Evolutionary conservation across 2,797 vertebrate species (phyloP).

Genomic region (Danionella dracula): DNA sequence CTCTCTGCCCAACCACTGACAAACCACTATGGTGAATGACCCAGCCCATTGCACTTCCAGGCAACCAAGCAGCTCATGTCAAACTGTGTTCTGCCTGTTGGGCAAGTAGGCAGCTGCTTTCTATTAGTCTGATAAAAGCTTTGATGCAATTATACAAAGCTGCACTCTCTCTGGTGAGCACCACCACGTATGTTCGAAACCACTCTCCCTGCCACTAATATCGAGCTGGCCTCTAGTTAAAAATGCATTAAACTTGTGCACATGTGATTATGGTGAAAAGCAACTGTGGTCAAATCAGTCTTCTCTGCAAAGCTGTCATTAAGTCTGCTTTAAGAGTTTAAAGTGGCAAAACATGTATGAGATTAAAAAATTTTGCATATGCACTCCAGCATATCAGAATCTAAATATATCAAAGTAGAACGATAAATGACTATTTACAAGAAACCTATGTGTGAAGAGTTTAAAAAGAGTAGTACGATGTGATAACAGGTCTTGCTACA

Average conservation of each 20-base stretch:
- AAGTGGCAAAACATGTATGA: constrained; percentile 15
- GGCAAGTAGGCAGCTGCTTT: constrained; percentile 59
- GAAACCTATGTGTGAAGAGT: background rate
- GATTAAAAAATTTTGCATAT: constrained; percentile 9
- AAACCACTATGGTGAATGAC: constrained; percentile 25
- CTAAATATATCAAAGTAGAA: background rate
- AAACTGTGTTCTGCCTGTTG: constrained; percentile 49
- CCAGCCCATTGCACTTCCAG: constrained; percentile 34
- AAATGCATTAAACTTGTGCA: constrained; percentile 35
- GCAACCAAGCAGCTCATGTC: constrained; percentile 48
- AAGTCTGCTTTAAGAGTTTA: constrained; percentile 1
- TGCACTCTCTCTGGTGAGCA: constrained; percentile 15
- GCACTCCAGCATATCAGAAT: background rate
- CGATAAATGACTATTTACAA: background rate
- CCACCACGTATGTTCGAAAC: constrained; percentile 25
- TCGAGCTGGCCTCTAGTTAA: constrained; percentile 29
- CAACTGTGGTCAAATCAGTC: constrained; percentile 1
- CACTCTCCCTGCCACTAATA: constrained; percentile 7
- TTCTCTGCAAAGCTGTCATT: constrained; percentile 1
- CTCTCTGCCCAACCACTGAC: background rate
- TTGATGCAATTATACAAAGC: constrained; percentile 42
- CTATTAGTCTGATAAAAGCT: constrained; percentile 65
- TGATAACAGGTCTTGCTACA: constrained; percentile 27
- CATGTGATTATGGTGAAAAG: constrained; percentile 24
- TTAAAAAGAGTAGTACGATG: constrained; percentile 5